Base-by-base conservation (phyloP, 2,113 vertebrate genomes). In the Oryzias curvinotus region DNA sequence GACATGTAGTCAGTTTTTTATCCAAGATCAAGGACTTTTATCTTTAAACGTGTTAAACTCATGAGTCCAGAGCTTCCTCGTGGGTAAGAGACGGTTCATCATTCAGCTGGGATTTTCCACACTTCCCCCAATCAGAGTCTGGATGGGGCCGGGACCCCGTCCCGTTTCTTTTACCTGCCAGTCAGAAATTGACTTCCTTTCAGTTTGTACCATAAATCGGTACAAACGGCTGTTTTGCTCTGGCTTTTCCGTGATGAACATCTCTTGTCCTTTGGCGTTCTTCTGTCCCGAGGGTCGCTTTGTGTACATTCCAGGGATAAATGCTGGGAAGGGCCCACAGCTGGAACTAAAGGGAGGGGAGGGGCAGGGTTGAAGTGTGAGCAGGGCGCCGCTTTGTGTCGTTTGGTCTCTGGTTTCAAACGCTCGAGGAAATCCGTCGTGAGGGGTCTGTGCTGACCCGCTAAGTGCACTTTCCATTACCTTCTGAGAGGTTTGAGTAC, bases 381-480 rank as follows among this genome's bases (percentile, higher is more conserved):
- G 3, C 4, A 19, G 18, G 5, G 3, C n/a, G 51, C 45, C 14
- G 13, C 7, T 7, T 36, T 23, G 52, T 14, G 23, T 56, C 17
- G 19, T 58, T 14, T 26, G 41, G 42, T 57, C 14, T 15, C 21
- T 44, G 45, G 43, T 26, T 61, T 59, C 28, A 49, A 43, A 51
- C 14, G 21, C 14, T 19, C 8, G 3, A 36, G 49, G 49, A 52
- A 58, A n/a, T 53, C 1, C n/a, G 51, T 52, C 26, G 26, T 73
- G 64, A 60, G 56, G 72, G 79, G 66, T 72, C 69, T 42, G 65
- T 50, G 50, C 63, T 43, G 79, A 84, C 77, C 87, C 81, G 82
- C 79, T 84, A 88, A 90, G 86, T 89, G 87, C 87, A 87, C 86
- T 89, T 90, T 85, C 73, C 85, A 83, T 65, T 70, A 68, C 75